Evolutionary conservation across 2,888 invertebrate genomes (phyloP), one percentile per base, ranked within the genome.

Genomic region (Toxonevra muliebris): DNA sequence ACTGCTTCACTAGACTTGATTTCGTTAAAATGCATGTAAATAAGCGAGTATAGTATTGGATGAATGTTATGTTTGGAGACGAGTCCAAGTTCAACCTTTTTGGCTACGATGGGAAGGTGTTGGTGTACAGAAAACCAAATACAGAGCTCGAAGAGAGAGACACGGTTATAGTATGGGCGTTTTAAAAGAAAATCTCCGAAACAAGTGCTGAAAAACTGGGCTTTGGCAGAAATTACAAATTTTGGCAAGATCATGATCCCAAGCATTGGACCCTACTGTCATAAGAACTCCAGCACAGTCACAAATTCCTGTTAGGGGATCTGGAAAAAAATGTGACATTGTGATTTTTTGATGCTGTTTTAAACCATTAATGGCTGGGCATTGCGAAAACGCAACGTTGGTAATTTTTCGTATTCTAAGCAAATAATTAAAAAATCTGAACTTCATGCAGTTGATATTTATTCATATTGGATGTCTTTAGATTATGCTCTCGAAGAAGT

Each of bases 121-220:
- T 50, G 0, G 61, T 61, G 15, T 50, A 52, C 15, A 30, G 30
- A n/a, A 61, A 50, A 12, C 52, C 48, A 13, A 61, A 61, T 15
- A 41, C 50, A 30, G 41, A n/a, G n/a, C 52, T 61, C 30, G 61
- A 61, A 52, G 53, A 62, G 13, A 53, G 62, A 53, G 53, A 62
- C 53, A 62, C 53, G 53, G 53, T 53, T 13, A 12, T 45, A 45
- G 45, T 1, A n/a, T n/a, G n/a, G n/a, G n/a, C 42, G 10, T 60
- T 43, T 45, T 60, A 19, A 60, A 45, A 43, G 11, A 43, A n/a
- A 60, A 60, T 42, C 13, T 45, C 19, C 10, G n/a, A 19, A 17
- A 42, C 45, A 12, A 40, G 7, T 9, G 45, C 45, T 45, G 13
- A 45, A 19, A 60, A 20, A 60, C 7, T 15, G 42, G 13, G 12